Evolutionary conservation across 2,888 invertebrate genomes (phyloP), one percentile per base, ranked within the genome.

Genomic region (Pseudococcus jackbeardsleyi): DNA sequence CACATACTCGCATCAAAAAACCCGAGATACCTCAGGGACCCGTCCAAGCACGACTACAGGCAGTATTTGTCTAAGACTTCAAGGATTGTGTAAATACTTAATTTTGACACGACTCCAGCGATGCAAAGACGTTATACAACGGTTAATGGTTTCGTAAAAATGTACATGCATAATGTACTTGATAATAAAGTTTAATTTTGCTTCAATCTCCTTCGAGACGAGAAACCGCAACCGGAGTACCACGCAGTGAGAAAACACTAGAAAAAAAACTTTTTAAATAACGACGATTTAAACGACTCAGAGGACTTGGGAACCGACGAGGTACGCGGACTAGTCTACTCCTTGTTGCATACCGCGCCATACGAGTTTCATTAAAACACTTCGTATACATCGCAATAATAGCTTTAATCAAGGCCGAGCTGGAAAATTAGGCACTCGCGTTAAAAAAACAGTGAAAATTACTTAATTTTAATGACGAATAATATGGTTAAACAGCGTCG

Each of bases 401-500:
- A 54, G 54, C 54, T 54, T 54, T 54, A 54, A 54, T 54, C 54
- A 54, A 54, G 54, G 54, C 54, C 54, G 54, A 54, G 17, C 17
- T 12, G 17, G 15, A 17, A 54, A 54, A 54, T 54, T 54, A 54
- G 54, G 54, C 15, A 54, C 15, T 15, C 5, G 12, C 17, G 54
- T 54, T 54, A 54, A 54, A 26, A 26, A 33, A 68, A 68, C 68
- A 68, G 22, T 26, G 68, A 68, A 68, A 68, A 68, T 68, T 68
- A 68, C 68, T 68, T 68, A 68, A 68, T 68, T 68, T 68, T 68
- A 68, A 68, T 68, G 68, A 26, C 26, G 7, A 3, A 3, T 68
- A 26, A 68, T 26, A 22, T 8, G 64, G 46, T 33, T 12, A 12
- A 46, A 46, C 46, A 46, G 46, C 46, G 8, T 46, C 46, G 46